phyloP scores from a whole-genome alignment of 2,113 vertebrate genomes.

The Lophius piscatorius region DNA sequence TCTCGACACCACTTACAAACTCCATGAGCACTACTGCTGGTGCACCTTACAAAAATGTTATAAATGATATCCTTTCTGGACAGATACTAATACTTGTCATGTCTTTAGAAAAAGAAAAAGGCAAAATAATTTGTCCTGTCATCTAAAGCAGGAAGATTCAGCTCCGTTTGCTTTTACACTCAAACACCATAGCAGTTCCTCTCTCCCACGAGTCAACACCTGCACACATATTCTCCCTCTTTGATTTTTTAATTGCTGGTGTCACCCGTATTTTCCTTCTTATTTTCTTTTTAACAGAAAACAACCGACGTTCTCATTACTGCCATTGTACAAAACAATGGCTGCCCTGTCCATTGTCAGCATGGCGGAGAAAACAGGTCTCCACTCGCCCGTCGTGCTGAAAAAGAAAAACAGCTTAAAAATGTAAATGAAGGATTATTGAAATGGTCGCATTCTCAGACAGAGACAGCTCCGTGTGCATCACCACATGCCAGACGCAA shows the following conservation, averaged over 20 bases:
- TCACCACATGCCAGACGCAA: conserved; percentile 64
- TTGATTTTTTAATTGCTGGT: conserved; percentile 39
- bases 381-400: conserved; percentile 33
- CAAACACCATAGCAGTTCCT: background rate
- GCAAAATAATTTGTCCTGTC: conserved; percentile 11
- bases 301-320: conserved; percentile 45
- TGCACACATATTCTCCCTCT: background rate
- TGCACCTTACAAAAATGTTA: background rate
- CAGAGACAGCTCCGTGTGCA: conserved; percentile 45
- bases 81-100: conserved; percentile 1
- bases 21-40: background rate
- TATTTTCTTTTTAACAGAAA: conserved; percentile 20
- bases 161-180: conserved; percentile 3
- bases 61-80: background rate
- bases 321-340: conserved; percentile 47
- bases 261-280: conserved; percentile 21
- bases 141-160: conserved; percentile 4
- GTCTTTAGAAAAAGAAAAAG: background rate
- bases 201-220: background rate
- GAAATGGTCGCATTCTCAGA: conserved; percentile 61
- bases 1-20: background rate
- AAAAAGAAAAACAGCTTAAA: conserved; percentile 60
- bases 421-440: conserved; percentile 68
- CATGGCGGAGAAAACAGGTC: conserved; percentile 33
- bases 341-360: conserved; percentile 52